Evolutionary conservation across 1,140 invertebrate genomes (phyloP).

Genomic region (Sipha flava): DNA sequence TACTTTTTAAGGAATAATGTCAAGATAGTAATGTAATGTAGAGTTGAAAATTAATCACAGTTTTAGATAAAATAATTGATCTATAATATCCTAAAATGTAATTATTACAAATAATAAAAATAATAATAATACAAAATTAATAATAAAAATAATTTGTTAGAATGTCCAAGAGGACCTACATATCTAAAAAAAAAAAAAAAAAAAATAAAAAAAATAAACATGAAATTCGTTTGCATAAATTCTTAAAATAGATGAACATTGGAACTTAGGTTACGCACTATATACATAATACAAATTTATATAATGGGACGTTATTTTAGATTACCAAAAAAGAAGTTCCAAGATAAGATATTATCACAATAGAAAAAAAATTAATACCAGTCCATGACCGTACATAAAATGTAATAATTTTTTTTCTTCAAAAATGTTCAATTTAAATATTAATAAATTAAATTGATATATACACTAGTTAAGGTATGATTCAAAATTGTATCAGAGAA

Average conservation of each 20-base stretch:
- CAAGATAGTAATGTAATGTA: background rate
- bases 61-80: conserved; percentile 5
- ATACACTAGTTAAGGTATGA: background rate
- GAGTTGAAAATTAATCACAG: background rate
- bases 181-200: background rate
- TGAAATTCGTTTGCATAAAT: background rate
- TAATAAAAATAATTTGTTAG: background rate
- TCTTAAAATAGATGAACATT: conserved; percentile 1
- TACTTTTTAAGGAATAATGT: too few relatives aligned
- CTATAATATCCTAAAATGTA: conserved; percentile 11
- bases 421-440: background rate
- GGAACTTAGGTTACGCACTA: background rate
- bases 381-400: background rate
- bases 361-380: background rate
- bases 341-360: background rate
- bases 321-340: background rate
- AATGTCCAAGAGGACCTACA: background rate
- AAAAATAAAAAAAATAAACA: background rate
- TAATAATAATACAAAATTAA: background rate
- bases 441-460: background rate
- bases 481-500: background rate
- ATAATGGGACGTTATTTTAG: background rate
- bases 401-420: background rate
- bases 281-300: background rate
- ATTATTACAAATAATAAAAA: conserved; percentile 1